Evolutionary conservation across 1,140 invertebrate species (phyloP).

Genomic region (Zaprionus davidi): DNA sequence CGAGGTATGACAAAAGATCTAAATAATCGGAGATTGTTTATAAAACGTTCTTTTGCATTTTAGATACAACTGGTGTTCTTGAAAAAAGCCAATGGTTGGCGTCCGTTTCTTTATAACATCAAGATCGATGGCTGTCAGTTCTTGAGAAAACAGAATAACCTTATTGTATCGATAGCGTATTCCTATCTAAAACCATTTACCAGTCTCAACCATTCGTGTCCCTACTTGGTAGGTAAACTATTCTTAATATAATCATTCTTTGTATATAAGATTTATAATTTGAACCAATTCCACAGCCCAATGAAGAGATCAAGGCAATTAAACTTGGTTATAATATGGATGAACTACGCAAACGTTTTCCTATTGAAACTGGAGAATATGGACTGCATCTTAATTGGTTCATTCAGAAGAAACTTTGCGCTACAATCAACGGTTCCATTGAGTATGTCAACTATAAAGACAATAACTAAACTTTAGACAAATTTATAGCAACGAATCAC

Average conservation of each 20-base stretch:
- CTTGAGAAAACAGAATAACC: background rate
- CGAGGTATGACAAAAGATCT: background rate
- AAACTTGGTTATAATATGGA: slow-evolving; percentile 29
- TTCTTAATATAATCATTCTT: background rate
- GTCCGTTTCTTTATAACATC: slow-evolving; percentile 32
- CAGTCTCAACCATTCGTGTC: slow-evolving; percentile 20
- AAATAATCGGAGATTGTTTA: background rate
- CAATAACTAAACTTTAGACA: background rate
- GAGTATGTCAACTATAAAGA: slow-evolving; percentile 35
- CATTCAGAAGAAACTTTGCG: background rate
- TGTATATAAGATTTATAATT: too few species aligned
- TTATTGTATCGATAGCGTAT: background rate
- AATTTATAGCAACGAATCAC: too few species aligned
- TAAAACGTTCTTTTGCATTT: background rate
- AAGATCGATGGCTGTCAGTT: background rate
- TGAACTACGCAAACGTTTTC: slow-evolving; percentile 22
- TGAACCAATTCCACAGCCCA: background rate
- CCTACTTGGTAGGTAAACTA: slow-evolving; percentile 19
- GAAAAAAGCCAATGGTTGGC: slow-evolving; percentile 42
- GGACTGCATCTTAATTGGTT: background rate
- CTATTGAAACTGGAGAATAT: slow-evolving; percentile 45
- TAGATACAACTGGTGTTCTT: slow-evolving; percentile 15
- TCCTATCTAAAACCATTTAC: background rate
- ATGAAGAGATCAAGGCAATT: background rate
- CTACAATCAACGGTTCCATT: slow-evolving; percentile 19